These are phyloP conservation scores for Thysanoteuthis rhombus DNA, from an alignment of 2,888 invertebrate species.

Conservation along the genomic window DNA sequence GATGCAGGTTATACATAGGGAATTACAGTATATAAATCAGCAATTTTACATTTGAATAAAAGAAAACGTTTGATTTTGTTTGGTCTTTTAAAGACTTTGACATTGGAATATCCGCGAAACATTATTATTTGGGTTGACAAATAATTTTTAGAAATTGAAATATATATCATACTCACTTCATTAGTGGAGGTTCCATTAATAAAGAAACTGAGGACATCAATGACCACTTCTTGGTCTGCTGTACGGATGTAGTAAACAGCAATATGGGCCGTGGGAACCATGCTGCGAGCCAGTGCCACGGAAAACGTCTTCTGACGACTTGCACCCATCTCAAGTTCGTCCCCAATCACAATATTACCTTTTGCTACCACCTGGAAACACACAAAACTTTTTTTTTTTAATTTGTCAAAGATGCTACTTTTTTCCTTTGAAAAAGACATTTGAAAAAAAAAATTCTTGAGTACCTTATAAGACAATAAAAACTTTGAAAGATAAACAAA, in stretches of 20 bases:
- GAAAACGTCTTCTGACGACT: constrained; percentile 69
- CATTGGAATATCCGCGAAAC: too few species aligned
- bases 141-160: too few species aligned
- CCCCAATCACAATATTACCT: constrained; percentile 86
- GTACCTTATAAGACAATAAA: neutral
- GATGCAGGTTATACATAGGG: too few species aligned
- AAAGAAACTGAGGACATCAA: constrained; percentile 94
- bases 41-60: too few species aligned
- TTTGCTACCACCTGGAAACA: constrained; percentile 80
- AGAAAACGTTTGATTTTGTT: too few species aligned
- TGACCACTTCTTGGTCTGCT: constrained; percentile 82
- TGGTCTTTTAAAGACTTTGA: too few species aligned
- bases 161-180: constrained; percentile 73
- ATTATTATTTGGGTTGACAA: too few species aligned
- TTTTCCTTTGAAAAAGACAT: neutral
- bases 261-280: constrained; percentile 89
- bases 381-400: neutral
- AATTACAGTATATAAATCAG: too few species aligned
- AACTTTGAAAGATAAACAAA: too few species aligned
- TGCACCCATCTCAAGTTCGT: constrained; percentile 81
- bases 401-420: neutral
- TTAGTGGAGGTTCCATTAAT: constrained; percentile 94
- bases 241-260: constrained; percentile 85
- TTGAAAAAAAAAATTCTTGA: neutral
- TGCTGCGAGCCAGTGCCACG: constrained; percentile 71